Base-by-base conservation (phyloP, 2,888 invertebrate species). In the Machimus rusticus region DNA sequence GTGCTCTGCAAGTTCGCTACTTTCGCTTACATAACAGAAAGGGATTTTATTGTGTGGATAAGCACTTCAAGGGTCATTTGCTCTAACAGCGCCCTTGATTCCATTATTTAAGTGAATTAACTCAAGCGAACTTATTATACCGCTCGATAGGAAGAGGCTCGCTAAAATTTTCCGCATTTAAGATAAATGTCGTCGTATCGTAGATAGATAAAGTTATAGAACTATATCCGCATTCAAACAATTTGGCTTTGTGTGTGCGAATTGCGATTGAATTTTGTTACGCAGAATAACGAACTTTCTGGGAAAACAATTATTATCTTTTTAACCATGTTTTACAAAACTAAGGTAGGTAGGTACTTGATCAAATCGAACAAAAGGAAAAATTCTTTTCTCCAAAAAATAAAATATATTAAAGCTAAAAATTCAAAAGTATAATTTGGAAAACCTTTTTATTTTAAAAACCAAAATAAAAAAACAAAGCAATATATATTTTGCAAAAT, bases 1-100 rank as follows among this genome's bases (percentile, higher is more conserved):
- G 51, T 82, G 66, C 66, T 82, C 57, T 82, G 66, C 66, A 82
- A 57, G 14, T 82, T 34, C 39, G 82, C 82, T 79, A 79, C 79
- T 79, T 79, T 79, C 57, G 57, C 23, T 82, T 82, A 82, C 57
- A 31, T 82, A 82, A 82, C 57, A 51, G 37, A 76, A 82, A 51
- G 81, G 57, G 82, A 82, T 82, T 82, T 82, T 82, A 82, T 82
- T 82, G 82, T 82, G 55, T 82, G 82, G 82, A 82, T 82, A 82
- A 82, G 82, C 31, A 82, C 82, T 82, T 82, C 82, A 66, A 82
- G 82, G 82, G 82, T 82, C 57, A 82, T 82, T 82, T 82, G 82
- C 19, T 82, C 19, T 82, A 57, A 82, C 57, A 57, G 82, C 57
- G 82, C 66, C 23, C 82, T 55, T 82, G 82, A 82, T 57, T 82